A percentile compares a stretch with the other conserved stretches of the same genome.
Conservation (phyloP, 1,140 invertebrate species). For the Venustaconcha ellipsiformis region DNA sequence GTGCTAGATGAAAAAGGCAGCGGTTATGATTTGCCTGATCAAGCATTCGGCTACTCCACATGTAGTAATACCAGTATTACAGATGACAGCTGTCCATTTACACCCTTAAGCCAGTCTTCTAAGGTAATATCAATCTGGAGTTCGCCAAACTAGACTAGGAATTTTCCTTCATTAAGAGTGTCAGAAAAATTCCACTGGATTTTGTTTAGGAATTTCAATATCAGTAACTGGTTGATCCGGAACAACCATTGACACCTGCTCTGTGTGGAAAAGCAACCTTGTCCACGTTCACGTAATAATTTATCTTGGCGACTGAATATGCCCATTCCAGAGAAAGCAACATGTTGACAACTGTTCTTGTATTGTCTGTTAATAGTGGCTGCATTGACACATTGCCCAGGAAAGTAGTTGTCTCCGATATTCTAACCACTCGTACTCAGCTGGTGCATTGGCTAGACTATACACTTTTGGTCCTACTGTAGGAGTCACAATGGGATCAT, state of each 20-base stretch:
- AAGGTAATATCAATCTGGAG: constrained; percentile 34
- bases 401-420: too few relatives aligned
- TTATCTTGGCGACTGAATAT: constrained; percentile 28
- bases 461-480: too few relatives aligned
- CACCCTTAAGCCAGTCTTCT: constrained; percentile 36
- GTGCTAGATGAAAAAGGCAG: background rate
- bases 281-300: constrained; percentile 41
- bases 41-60: constrained; percentile 26
- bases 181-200: constrained; percentile 45
- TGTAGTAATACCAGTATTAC: constrained; percentile 29
- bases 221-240: constrained; percentile 37
- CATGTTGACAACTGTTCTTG: too few relatives aligned
- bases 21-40: constrained; percentile 16
- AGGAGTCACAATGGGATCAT: too few relatives aligned
- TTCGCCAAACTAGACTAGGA: constrained; percentile 27
- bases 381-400: too few relatives aligned
- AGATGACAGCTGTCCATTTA: constrained; percentile 40
- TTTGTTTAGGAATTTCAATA: constrained; percentile 32
- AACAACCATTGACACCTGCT: constrained; percentile 42
- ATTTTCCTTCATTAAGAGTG: constrained; percentile 30
- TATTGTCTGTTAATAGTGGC: too few relatives aligned
- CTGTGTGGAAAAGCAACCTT: constrained; percentile 33
- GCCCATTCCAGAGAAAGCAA: constrained; percentile 12
- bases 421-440: too few relatives aligned
- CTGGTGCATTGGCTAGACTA: too few relatives aligned